Base-by-base conservation (phyloP, 2,797 vertebrate species). In the Prionace glauca region DNA sequence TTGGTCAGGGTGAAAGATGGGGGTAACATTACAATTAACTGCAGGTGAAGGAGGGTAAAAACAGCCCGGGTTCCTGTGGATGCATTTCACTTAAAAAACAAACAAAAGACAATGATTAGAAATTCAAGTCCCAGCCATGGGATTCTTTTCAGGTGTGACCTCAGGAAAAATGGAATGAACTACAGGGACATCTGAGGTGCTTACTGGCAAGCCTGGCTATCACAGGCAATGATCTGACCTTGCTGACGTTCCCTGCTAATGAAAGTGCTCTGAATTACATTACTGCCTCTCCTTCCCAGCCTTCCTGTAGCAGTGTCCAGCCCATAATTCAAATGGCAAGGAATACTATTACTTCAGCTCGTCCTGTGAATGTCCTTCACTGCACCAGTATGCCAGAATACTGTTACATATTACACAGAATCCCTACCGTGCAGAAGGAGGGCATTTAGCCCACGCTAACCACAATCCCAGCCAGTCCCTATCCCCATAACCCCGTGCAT, bases 251-350 rank as follows among this genome's bases (percentile, higher is more conserved):
- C 22, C n/a, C 36, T 29, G 60, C 60, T 91, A n/a, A 91, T 91
- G 90, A 26, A 41, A 92, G 90, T 92, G 90, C 65, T 69, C 62
- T 36, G 90, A 69, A 92, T 92, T 69, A 92, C 9, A 16, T 69
- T 67, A 69, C 65, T 16, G 29, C 56, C 67, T n/a, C 90, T 18
- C 32, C 41, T 67, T 0, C 62, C 14, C 20, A n/a, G 62, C 62
- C 62, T n/a, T 67, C 1, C 90, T 36, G 16, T 36, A 65, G 60
- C 62, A 92, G 16, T 69, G 90, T 41, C 36, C 62, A 92, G 18
- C 41, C 90, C 41, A 69, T 69, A 92, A 92, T 69, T 69, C 65
- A 92, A 91, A 41, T 65, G 2, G 69, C n/a, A 69, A 92, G 62
- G 60, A 92, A 92, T 92, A 22, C n/a, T 36, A 41, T 69, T 36